These are phyloP conservation scores for Acanthopleura granulata DNA, from an alignment of 2,888 invertebrate genomes.

Conservation along the genomic window DNA sequence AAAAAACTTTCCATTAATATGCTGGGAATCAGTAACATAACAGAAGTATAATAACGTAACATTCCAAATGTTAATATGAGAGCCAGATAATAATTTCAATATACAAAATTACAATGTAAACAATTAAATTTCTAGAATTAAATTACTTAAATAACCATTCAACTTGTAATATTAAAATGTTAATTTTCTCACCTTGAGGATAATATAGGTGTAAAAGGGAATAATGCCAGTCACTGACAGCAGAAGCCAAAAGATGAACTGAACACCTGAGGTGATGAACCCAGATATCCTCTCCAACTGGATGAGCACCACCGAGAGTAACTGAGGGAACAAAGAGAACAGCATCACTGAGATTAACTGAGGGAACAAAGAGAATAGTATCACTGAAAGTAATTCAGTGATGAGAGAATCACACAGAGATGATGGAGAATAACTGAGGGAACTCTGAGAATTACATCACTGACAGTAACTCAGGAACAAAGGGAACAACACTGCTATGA, in stretches of 20 bases:
- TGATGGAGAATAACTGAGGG: slow-evolving; percentile 55
- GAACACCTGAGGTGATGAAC: slow-evolving; percentile 62
- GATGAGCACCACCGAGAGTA: slow-evolving; percentile 51
- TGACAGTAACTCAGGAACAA: too few relatives aligned
- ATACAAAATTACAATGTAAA: too few relatives aligned
- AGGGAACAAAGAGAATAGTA: slow-evolving; percentile 31
- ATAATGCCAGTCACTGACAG: slow-evolving; percentile 52
- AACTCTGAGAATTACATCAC: slow-evolving; percentile 31
- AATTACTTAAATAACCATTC: background rate
- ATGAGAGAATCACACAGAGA: too few relatives aligned
- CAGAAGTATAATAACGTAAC: too few relatives aligned
- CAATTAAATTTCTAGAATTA: too few relatives aligned
- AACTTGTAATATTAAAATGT: too few relatives aligned
- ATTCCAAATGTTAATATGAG: background rate
- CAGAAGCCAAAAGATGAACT: slow-evolving; percentile 63
- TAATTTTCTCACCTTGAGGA: slow-evolving; percentile 38
- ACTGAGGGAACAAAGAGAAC: slow-evolving; percentile 40
- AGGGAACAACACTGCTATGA: too few relatives aligned
- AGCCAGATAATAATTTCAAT: background rate
- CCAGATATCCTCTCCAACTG: slow-evolving; percentile 61
- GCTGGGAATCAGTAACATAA: too few relatives aligned
- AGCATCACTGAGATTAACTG: slow-evolving; percentile 56
- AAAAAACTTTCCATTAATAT: too few relatives aligned
- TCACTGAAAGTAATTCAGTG: too few relatives aligned
- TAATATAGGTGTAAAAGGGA: slow-evolving; percentile 58